Base-by-base conservation (phyloP, 2,797 vertebrate genomes). In the Rhodeus uyekii region DNA sequence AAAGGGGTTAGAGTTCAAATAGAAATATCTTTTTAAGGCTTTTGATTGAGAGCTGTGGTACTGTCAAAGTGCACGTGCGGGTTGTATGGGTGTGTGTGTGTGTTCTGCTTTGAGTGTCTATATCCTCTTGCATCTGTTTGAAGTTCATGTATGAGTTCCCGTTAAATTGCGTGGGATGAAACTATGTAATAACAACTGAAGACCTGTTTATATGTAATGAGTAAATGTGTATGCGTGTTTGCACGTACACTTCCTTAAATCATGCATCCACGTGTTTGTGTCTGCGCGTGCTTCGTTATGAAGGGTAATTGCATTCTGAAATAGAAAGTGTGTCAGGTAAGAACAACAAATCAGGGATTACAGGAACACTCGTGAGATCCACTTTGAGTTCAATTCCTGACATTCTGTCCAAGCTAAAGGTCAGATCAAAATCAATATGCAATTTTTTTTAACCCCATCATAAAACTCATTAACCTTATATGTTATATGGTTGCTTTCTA, bases 341-440 rank as follows among this genome's bases (percentile, higher is more conserved):
- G 3, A 24, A 80, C 63, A 72, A 65, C 65, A 68, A 22, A 60
- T 22, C 55, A 64, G 46, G 5, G 76, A 81, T 86, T 85, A 73
- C 77, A 76, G 39, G 58, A 71, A 74, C 8, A 65, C 13, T 34
- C 2, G 14, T 39, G 60, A 34, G 22, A 24, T n/a, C n/a, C n/a
- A 58, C 46, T 29, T 50, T n/a, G 24, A 32, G n/a, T 53, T 10
- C 29, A 42, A 64, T 86, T 48, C 44, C 58, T 77, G 34, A 81
- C 73, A 78, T 83, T 74, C 67, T 61, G 29, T 34, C 24, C 69
- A 42, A 77, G 22, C 34, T 50, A 12, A 9, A 9, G 8, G 48
- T n/a, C 63, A 34, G 60, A 85, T 78, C n/a, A 78, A 65, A 34
- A 24, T 13, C 32, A 29, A 68, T 39, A 42, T 53, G 7, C 65